Base-by-base conservation (phyloP, 2,797 vertebrate genomes). In the Girardinus metallicus region DNA sequence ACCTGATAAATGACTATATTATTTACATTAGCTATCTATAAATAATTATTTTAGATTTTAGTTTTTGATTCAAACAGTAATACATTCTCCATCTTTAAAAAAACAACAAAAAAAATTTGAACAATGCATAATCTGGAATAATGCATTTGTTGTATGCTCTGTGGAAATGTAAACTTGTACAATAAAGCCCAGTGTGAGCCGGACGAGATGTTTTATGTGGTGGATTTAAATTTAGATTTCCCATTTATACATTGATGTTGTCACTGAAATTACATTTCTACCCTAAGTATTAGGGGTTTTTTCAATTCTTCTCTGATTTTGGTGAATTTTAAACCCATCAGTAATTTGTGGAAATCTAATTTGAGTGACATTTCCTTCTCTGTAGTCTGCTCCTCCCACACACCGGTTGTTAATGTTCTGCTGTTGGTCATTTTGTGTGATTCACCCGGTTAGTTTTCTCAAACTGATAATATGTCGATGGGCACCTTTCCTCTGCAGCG, bases 401-500 rank as follows among this genome's bases (percentile, higher is more conserved):
- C 34, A 36, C 15, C 31, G 18, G 31, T 57, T 16, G 7, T 18
- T 75, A 7, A 26, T 44, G n/a, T 62, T 44, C 1, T 49, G 46
- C 29, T 74, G 34, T 41, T 43, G n/a, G n/a, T n/a, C 43, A 6
- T 87, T 49, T 57, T 15, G 36, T 34, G 9, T 51, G 13, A 41
- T 41, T 79, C 21, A 75, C 7, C 3, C 21, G 62, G 51, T 76
- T 29, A 74, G 26, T 77, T 81, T 41, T 36, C 18, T 8, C 0
- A 2, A 21, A 31, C 72, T 26, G n/a, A 49, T 80, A 73, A 82
- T 39, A 34, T 29, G 44, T 79, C 16, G 68, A 43, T 85, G 34
- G 18, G 83, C 80, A 73, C 57, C 87, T 85, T 57, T 60, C 86
- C 75, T 83, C 73, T 82, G 60, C 81, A 99, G 98, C 86, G 62